Conservation (phyloP, 2,888 invertebrate genomes). For the Pasiphila rectangulata region DNA sequence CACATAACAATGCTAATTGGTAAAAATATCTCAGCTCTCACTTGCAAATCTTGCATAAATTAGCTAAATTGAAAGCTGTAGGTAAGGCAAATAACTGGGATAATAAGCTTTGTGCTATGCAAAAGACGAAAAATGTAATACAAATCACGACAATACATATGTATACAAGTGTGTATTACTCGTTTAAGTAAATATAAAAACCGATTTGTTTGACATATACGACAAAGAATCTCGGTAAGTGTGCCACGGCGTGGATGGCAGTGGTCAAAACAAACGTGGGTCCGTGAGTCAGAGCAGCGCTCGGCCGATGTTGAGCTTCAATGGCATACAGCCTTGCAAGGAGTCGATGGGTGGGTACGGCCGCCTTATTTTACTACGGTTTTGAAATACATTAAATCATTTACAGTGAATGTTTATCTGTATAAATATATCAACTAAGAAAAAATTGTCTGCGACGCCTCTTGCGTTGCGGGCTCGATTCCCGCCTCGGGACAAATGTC, state of each 20-base stretch:
- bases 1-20: conserved; percentile 48
- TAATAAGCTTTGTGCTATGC: too few species aligned
- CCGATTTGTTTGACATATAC: background rate
- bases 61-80: conserved; percentile 5
- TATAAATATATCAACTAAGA: too few species aligned
- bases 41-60: background rate
- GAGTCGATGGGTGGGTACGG: conserved; percentile 20
- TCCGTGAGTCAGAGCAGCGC: conserved; percentile 25
- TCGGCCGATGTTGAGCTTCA: conserved; percentile 19
- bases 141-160: too few species aligned
- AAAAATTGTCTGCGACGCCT: too few species aligned
- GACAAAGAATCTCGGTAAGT: conserved; percentile 13
- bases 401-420: too few species aligned
- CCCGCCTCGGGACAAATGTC: too few species aligned
- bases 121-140: too few species aligned
- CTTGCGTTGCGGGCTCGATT: too few species aligned
- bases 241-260: conserved; percentile 6
- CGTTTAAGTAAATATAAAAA: background rate
- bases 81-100: background rate
- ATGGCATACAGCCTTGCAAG: conserved; percentile 18
- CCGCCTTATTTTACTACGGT: conserved; percentile 17
- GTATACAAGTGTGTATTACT: too few species aligned
- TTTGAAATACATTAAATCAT: too few species aligned
- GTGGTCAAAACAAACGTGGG: conserved; percentile 27
- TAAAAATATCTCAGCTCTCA: conserved; percentile 37